These are phyloP conservation scores for Araneus ventricosus DNA, from an alignment of 1,140 invertebrate genomes.

Conservation along the genomic window DNA sequence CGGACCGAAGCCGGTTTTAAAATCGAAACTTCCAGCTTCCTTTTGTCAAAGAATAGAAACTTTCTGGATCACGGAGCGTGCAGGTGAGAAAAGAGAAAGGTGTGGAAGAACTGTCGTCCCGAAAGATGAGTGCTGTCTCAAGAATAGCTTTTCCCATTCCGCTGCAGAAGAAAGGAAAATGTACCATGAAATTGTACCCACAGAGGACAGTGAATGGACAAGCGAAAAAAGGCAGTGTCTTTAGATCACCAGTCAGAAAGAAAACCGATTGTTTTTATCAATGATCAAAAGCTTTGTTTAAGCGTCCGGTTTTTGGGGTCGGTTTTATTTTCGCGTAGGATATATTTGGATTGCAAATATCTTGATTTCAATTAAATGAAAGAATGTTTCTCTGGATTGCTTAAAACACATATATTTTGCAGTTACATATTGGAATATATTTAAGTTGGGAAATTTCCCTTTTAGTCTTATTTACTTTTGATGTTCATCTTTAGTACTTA, in stretches of 20 bases:
- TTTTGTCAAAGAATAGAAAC: slow-evolving; percentile 48
- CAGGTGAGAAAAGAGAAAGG: too few relatives aligned
- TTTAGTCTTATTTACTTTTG: too few relatives aligned
- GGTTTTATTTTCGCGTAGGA: neutral
- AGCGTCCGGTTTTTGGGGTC: neutral
- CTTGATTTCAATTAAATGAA: too few relatives aligned
- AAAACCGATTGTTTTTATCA: neutral
- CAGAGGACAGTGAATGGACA: neutral
- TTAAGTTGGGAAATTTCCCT: too few relatives aligned
- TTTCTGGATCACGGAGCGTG: neutral
- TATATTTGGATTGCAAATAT: too few relatives aligned
- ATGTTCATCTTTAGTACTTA: too few relatives aligned
- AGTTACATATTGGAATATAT: too few relatives aligned
- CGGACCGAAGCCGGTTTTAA: neutral
- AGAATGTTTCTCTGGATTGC: too few relatives aligned
- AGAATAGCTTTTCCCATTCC: neutral
- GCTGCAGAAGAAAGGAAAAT: neutral
- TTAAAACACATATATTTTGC: too few relatives aligned
- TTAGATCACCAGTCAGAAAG: neutral
- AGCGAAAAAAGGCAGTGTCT: neutral
- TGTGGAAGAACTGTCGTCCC: slow-evolving; percentile 30
- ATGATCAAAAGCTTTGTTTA: neutral
- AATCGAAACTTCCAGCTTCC: slow-evolving; percentile 23
- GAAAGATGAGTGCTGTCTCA: slow-evolving; percentile 26
- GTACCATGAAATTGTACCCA: slow-evolving; percentile 23